Conservation (phyloP, 2,888 invertebrate species). For the Perizoma flavofasciatum region DNA sequence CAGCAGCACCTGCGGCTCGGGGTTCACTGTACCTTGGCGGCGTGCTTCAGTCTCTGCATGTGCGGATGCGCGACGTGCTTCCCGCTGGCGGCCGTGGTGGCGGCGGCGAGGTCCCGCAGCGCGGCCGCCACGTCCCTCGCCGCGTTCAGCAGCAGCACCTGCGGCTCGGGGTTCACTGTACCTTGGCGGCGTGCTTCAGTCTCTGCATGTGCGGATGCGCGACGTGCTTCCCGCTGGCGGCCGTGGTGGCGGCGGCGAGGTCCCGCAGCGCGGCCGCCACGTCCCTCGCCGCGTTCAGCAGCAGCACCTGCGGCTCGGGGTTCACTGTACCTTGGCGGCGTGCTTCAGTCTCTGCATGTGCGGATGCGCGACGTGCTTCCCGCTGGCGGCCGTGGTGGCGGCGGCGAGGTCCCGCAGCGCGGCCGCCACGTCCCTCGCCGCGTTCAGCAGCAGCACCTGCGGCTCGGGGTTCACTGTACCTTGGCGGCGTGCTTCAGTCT, state of each 20-base stretch:
- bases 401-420: constrained; percentile 98
- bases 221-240: constrained; percentile 97
- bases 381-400: constrained; percentile 98
- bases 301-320: constrained; percentile 98
- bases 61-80: constrained; percentile 97
- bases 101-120: constrained; percentile 97
- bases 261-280: constrained; percentile 98
- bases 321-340: constrained; percentile 86
- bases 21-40: constrained; percentile 88
- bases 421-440: constrained; percentile 98
- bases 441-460: constrained; percentile 98
- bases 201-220: constrained; percentile 98
- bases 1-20: constrained; percentile 98
- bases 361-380: constrained; percentile 96
- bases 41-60: constrained; percentile 97
- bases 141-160: constrained; percentile 98
- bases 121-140: constrained; percentile 99
- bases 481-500: constrained; percentile 93
- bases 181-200: constrained; percentile 92
- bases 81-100: constrained; percentile 98
- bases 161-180: constrained; percentile 98
- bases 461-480: constrained; percentile 98
- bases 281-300: constrained; percentile 99
- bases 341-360: constrained; percentile 98
- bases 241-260: constrained; percentile 98